These are phyloP conservation scores for Sesamia nonagrioides DNA, from an alignment of 1,140 invertebrate genomes.

Conservation along the genomic window DNA sequence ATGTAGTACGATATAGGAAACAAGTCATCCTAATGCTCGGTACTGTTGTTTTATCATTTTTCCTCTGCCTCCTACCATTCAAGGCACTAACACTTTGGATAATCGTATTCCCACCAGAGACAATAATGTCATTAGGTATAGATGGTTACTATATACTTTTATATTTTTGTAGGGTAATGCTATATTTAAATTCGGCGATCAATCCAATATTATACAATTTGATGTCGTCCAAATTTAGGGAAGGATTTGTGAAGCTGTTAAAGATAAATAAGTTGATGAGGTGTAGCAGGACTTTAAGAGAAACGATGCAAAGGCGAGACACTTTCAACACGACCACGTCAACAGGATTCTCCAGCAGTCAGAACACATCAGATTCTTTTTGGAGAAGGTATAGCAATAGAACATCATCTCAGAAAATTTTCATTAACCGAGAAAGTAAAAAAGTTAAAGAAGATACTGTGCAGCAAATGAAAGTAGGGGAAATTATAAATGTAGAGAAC, in stretches of 20 bases:
- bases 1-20: slow-evolving; percentile 89
- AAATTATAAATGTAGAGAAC: slow-evolving; percentile 85
- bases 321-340: slow-evolving; percentile 87
- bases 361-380: slow-evolving; percentile 84
- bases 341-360: slow-evolving; percentile 85
- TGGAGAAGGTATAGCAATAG: slow-evolving; percentile 86
- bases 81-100: slow-evolving; percentile 95
- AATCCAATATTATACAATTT: slow-evolving; percentile 97
- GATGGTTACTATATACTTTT: slow-evolving; percentile 95
- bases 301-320: slow-evolving; percentile 85
- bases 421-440: slow-evolving; percentile 79
- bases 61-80: slow-evolving; percentile 96
- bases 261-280: slow-evolving; percentile 84
- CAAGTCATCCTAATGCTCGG: slow-evolving; percentile 96
- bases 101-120: slow-evolving; percentile 91
- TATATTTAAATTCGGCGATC: slow-evolving; percentile 96
- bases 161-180: slow-evolving; percentile 95
- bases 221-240: slow-evolving; percentile 97
- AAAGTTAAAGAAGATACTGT: slow-evolving; percentile 74
- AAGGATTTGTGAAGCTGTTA: slow-evolving; percentile 92
- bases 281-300: slow-evolving; percentile 79
- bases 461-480: slow-evolving; percentile 80
- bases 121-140: slow-evolving; percentile 89
- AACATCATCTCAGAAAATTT: slow-evolving; percentile 80
- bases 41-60: slow-evolving; percentile 96